Evolutionary conservation across 92 coral and sea anemone genomes (phyloP), one percentile per base, ranked within the genome.

Genomic region (Porites lobata): DNA sequence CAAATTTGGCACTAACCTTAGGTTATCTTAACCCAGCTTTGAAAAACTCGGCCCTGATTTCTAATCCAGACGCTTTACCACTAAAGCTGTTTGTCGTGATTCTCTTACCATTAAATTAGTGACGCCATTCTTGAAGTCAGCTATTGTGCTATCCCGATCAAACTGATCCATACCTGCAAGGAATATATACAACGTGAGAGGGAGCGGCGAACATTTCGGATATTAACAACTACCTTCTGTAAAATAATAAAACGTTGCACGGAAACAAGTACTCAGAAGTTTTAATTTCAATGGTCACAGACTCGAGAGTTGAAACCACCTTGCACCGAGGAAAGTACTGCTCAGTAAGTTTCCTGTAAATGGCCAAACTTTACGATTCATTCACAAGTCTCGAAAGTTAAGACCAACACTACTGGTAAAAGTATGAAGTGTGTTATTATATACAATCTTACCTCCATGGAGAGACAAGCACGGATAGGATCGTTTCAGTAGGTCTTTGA

Each of bases 101-200:
- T 65, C 17, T 20, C 98, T 83, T 72, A 97, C 99, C 99, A 97
- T 97, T 82, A 97, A 86, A 53, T 92, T 95, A 17, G 96, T 95
- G 73, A 95, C 96, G 20, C 96, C 98, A 85, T 97, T 97, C 88
- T 96, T 97, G 90, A 95, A 96, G 85, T 96, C 99, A 7, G 99
- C 99, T 38, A 96, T 96, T 7, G 99, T 96, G 84, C 99, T 96
- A 66, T 96, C 99, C 12, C 99, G 91, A 84, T 96, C 99, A 79
- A 95, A 96, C 80, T 96, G 99, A 72, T 96, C 99, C 99, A 96
- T 96, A 52, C 99, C 99, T 96, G 87, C 61, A 56, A 56, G 15
- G 61, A 56, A 54, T 7, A 21, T 32, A 32, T 38, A 71, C 38
- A 68, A 17, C 4, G 11, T 21, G 22, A 56, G 15, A 56, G 15